Evolutionary conservation across 2,888 invertebrate genomes (phyloP).

Genomic region (Laspeyria flexula): DNA sequence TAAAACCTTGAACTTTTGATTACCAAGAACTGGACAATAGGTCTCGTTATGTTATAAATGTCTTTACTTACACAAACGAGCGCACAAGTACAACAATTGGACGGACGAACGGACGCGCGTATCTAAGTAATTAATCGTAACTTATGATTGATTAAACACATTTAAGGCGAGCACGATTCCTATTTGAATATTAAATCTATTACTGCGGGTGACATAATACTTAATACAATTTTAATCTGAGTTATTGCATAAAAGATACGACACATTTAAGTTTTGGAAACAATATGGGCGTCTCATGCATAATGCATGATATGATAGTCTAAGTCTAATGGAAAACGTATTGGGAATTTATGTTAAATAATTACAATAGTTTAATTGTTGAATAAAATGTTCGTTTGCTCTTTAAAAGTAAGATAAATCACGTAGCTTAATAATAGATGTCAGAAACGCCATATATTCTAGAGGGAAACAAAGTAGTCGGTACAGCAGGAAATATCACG

Average conservation of each 20-base stretch:
- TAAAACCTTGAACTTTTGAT: constrained; percentile 81
- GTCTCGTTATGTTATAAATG: constrained; percentile 69
- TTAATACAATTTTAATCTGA: constrained; percentile 82
- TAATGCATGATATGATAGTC: constrained; percentile 69
- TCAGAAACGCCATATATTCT: constrained; percentile 18
- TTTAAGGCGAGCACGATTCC: constrained; percentile 81
- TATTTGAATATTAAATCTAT: constrained; percentile 84
- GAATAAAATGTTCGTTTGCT: constrained; percentile 31
- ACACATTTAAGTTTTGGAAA: constrained; percentile 75
- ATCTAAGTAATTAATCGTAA: constrained; percentile 84
- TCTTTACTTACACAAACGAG: constrained; percentile 66
- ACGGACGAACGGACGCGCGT: constrained; percentile 69
- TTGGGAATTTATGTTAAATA: constrained; percentile 72
- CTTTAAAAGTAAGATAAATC: constrained; percentile 36
- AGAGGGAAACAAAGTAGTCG: constrained; percentile 5
- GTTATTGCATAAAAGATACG: constrained; percentile 77
- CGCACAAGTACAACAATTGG: constrained; percentile 62
- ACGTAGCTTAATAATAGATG: constrained; percentile 17
- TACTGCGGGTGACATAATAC: constrained; percentile 80
- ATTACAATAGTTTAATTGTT: constrained; percentile 75
- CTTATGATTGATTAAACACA: constrained; percentile 85
- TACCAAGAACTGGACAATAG: constrained; percentile 78
- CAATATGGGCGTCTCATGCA: constrained; percentile 77
- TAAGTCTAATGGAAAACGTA: constrained; percentile 69
- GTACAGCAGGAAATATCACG: constrained; percentile 27